Base-by-base conservation (phyloP, 2,113 vertebrate genomes). In the Ophthalmotilapia sp. region DNA sequence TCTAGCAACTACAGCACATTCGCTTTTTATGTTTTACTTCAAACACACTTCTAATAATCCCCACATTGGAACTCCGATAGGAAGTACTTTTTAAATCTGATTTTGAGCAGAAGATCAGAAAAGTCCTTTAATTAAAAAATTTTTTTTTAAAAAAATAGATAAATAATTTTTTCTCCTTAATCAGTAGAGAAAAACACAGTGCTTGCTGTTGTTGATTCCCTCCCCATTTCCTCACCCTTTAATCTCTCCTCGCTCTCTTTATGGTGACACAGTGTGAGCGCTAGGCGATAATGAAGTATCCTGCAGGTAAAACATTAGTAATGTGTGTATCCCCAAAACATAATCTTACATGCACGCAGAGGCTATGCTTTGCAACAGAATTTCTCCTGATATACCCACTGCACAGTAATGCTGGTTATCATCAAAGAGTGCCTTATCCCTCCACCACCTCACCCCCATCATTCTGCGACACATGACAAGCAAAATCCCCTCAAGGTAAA, bases 401-500 rank as follows among this genome's bases (percentile, higher is more conserved):
- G 33, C 33, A 33, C 33, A 33, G 33, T 33, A 8, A 33, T 33
- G 33, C 33, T 33, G 33, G 33, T 33, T 33, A 90, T 86, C 86
- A 90, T 95, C 92, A 94, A 93, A 95, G 91, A 89, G 60, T 9
- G 54, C 42, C 89, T 79, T 62, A 56, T 68, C 84, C 77, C 58
- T 17, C 68, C 58, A 58, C 60, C 81, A 49, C 82, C 81, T 68
- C 85, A 19, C 83, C 70, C 62, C 81, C 82, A 53, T 23, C 86
- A 79, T 79, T 70, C 82, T 70, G 83, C 80, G 56, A 82, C 47
- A 54, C 86, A 88, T 81, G 90, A 92, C 93, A 93, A 92, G 84
- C 75, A 79, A 92, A 94, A 93, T 93, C 90, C 90, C 86, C 87
- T 90, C 68, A 70, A 94, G 90, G 92, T 90, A 89, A 92, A 90